These are phyloP conservation scores for Agrochola litura DNA, from an alignment of 2,888 invertebrate species.

Conservation along the genomic window DNA sequence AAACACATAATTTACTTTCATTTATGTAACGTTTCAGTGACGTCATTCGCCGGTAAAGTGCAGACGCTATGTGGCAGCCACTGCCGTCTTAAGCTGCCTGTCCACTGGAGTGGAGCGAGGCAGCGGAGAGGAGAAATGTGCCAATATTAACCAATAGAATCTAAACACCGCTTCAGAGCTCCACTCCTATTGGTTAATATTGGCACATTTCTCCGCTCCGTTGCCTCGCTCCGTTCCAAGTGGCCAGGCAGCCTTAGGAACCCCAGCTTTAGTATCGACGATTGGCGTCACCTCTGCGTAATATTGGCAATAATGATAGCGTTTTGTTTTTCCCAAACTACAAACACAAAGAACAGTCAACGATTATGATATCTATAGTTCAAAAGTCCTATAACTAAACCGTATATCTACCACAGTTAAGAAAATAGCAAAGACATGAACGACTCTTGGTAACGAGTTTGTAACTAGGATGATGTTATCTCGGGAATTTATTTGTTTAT, in stretches of 20 bases:
- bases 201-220: too few species aligned
- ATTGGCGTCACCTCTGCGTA: not conserved
- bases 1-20: not conserved
- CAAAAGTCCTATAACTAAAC: not conserved
- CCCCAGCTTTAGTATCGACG: not conserved
- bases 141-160: too few species aligned
- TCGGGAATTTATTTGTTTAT: slow-evolving; percentile 29
- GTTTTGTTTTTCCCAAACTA: not conserved
- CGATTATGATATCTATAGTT: not conserved
- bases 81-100: not conserved
- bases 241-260: too few species aligned
- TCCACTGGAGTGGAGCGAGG: too few species aligned
- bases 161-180: too few species aligned
- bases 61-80: not conserved
- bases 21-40: not conserved
- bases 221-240: too few species aligned
- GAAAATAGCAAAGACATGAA: slow-evolving; percentile 20
- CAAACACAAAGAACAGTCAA: not conserved
- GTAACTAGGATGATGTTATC: slow-evolving; percentile 9
- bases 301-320: not conserved
- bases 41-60: not conserved
- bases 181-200: too few species aligned
- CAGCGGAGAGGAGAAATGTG: too few species aligned
- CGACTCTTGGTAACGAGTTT: slow-evolving; percentile 19
- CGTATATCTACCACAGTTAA: not conserved